These are phyloP conservation scores for Catharus fuscescens DNA, from an alignment of 2,113 vertebrate species.

Conservation along the genomic window DNA sequence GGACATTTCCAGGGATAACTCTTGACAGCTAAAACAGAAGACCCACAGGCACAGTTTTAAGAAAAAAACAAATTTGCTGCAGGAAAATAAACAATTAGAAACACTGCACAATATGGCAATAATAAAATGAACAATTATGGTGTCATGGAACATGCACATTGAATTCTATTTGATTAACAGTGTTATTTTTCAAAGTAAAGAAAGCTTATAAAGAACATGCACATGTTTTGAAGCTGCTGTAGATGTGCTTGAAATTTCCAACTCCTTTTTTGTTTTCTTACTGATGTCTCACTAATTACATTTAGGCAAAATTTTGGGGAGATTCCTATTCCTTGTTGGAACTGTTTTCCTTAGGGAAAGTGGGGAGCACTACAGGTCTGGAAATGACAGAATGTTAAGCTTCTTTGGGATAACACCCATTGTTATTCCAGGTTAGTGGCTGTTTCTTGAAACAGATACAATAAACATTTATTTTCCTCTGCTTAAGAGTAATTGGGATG, in stretches of 20 bases:
- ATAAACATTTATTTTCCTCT: slow-evolving; percentile 54
- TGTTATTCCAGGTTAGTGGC: slow-evolving; percentile 49
- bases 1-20: not conserved
- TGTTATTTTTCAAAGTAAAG: not conserved
- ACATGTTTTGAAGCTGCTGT: not conserved
- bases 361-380: slow-evolving; percentile 9
- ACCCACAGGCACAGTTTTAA: not conserved
- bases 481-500: slow-evolving; percentile 21
- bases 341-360: slow-evolving; percentile 5
- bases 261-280: not conserved
- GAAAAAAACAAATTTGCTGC: not conserved
- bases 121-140: not conserved
- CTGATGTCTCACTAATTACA: not conserved
- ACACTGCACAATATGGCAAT: not conserved
- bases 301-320: slow-evolving; percentile 7
- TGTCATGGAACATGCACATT: not conserved
- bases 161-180: not conserved
- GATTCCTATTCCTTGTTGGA: not conserved
- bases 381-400: slow-evolving; percentile 29
- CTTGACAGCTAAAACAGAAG: not conserved
- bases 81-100: not conserved
- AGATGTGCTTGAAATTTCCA: not conserved
- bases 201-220: not conserved
- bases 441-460: slow-evolving; percentile 61
- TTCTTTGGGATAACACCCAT: slow-evolving; percentile 37